phyloP scores from a whole-genome alignment of 2,888 invertebrate species.

The Lamellibrachia columna region DNA sequence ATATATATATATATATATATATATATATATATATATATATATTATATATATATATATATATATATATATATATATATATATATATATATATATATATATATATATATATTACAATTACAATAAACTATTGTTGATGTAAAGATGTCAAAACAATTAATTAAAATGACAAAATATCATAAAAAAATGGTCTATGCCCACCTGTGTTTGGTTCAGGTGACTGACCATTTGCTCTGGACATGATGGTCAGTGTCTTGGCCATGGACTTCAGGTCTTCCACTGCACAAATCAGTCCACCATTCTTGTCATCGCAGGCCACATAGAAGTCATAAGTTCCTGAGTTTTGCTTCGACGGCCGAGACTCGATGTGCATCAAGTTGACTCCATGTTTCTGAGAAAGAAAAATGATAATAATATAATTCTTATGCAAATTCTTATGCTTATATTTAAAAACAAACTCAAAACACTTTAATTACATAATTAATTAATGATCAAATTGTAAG shows the following conservation, averaged over 20 bases:
- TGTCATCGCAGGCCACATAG: conserved; percentile 88
- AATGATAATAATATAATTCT: background rate
- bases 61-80: too few relatives aligned
- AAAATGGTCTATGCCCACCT: background rate
- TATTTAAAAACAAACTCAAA: too few relatives aligned
- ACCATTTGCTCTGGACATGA: conserved; percentile 71
- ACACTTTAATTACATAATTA: too few relatives aligned
- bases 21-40: too few relatives aligned
- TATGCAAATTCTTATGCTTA: background rate
- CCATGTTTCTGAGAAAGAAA: conserved; percentile 60
- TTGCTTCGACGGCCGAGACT: conserved; percentile 88
- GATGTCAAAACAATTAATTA: background rate
- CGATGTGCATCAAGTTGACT: conserved; percentile 91
- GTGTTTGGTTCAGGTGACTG: background rate
- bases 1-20: too few relatives aligned
- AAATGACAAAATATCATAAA: background rate
- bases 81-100: too few relatives aligned
- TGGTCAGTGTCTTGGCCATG: conserved; percentile 81
- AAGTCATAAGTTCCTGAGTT: conserved; percentile 85
- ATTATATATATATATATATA: too few relatives aligned
- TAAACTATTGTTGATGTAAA: background rate
- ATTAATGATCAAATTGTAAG: too few relatives aligned
- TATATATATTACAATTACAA: background rate
- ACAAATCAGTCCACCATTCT: conserved; percentile 70
- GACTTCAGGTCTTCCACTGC: conserved; percentile 73